Percentiles rank a stretch among this genome's conserved stretches.
Conservation (phyloP, 1,140 invertebrate species). For the Heterodera carotae region DNA sequence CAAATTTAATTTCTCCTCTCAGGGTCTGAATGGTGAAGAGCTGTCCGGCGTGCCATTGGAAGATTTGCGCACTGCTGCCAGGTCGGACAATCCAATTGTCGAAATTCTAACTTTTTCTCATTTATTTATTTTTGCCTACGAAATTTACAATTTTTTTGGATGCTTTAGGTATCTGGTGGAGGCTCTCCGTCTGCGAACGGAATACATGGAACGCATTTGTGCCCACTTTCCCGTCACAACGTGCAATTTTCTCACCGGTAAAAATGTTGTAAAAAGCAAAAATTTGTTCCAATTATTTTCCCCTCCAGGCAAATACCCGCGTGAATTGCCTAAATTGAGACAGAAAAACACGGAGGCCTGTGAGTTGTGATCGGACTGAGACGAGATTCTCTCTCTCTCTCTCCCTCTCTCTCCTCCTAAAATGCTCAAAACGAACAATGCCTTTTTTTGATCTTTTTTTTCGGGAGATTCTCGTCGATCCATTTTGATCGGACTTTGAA, state of each 20-base stretch:
- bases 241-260: constrained; percentile 49
- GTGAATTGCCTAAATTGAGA: constrained; percentile 59
- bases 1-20: background rate
- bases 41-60: constrained; percentile 64
- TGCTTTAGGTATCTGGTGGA: constrained; percentile 48
- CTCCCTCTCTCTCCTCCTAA: too few relatives aligned
- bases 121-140: background rate
- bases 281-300: background rate
- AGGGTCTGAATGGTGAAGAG: constrained; percentile 61
- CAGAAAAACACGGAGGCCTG: constrained; percentile 63
- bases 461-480: background rate
- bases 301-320: constrained; percentile 49
- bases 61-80: constrained; percentile 55
- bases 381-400: background rate
- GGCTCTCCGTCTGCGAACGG: constrained; percentile 52
- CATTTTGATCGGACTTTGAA: background rate
- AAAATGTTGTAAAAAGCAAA: background rate
- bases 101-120: background rate
- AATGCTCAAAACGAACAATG: background rate
- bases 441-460: background rate
- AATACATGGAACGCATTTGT: constrained; percentile 64
- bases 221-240: constrained; percentile 60
- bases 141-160: background rate
- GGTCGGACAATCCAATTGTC: background rate
- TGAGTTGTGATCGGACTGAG: constrained; percentile 41